phyloP scores from a whole-genome alignment of 2,113 vertebrate species.

The Macrotis lagotis region DNA sequence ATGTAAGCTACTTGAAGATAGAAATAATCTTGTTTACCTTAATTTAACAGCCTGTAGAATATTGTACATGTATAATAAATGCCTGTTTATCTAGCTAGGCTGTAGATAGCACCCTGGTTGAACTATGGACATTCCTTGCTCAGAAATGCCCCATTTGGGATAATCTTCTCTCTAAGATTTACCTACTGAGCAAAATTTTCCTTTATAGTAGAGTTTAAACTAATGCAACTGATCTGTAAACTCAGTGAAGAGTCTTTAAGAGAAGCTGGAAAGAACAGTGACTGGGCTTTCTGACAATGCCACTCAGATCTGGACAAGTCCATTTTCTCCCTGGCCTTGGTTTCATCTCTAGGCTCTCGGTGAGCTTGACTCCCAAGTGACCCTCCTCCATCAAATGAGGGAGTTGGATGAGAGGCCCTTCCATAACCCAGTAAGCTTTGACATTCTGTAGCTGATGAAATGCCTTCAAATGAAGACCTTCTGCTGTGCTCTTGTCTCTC shows the following conservation, averaged over 20 bases:
- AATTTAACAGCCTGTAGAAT: neutral
- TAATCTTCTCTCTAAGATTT: neutral
- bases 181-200: neutral
- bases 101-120: too few species aligned
- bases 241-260: neutral
- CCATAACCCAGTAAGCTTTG: accelerated
- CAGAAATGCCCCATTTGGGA: neutral
- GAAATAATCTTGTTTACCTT: neutral
- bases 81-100: too few species aligned
- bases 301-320: neutral
- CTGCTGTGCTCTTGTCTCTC: neutral
- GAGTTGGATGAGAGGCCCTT: neutral
- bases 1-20: neutral
- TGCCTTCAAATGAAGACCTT: neutral
- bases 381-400: neutral
- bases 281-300: neutral
- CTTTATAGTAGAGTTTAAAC: neutral
- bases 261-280: neutral
- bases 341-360: neutral
- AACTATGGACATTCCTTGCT: neutral
- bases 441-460: neutral
- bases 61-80: accelerated
- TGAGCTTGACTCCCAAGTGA: neutral
- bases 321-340: neutral
- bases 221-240: neutral